Conservation (phyloP, 2,888 invertebrate species). For the Pemphredon lugubris region DNA sequence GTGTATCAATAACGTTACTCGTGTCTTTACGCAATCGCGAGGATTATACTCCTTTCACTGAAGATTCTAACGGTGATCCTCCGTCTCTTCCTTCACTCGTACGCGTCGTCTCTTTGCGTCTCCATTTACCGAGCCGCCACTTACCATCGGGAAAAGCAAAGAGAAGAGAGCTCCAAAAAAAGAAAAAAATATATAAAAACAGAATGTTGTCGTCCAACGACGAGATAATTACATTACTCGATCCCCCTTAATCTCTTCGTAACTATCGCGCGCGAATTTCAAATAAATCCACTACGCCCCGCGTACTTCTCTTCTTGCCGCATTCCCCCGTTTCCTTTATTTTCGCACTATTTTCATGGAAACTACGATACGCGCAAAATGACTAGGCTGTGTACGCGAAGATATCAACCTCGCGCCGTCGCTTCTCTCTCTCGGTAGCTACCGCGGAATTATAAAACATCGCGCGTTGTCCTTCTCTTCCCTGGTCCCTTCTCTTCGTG, state of each 20-base stretch:
- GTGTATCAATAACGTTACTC: too few relatives aligned
- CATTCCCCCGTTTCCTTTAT: too few relatives aligned
- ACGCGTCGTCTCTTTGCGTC: constrained; percentile 18
- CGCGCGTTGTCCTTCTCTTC: constrained; percentile 31
- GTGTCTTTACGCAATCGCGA: constrained; percentile 35
- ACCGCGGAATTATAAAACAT: not conserved
- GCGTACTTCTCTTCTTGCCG: too few relatives aligned
- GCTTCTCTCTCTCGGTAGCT: not conserved
- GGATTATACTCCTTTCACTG: constrained; percentile 44
- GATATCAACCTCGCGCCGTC: too few relatives aligned
- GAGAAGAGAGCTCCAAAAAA: constrained; percentile 18
- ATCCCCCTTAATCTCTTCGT: too few relatives aligned
- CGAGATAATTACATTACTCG: too few relatives aligned
- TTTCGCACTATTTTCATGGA: too few relatives aligned
- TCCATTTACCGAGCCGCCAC: constrained; percentile 36
- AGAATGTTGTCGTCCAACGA: not conserved
- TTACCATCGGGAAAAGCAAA: constrained; percentile 27
- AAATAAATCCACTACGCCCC: too few relatives aligned
- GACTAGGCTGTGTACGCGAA: too few relatives aligned
- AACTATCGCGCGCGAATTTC: too few relatives aligned
- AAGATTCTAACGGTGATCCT: constrained; percentile 8
- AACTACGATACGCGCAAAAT: too few relatives aligned
- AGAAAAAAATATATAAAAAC: too few relatives aligned
- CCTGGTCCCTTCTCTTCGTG: constrained; percentile 33
- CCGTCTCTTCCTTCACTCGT: constrained; percentile 20